Evolutionary conservation across 2,113 vertebrate species (phyloP), one percentile per base, ranked within the genome.

Genomic region (Ivindomyrus marchei): DNA sequence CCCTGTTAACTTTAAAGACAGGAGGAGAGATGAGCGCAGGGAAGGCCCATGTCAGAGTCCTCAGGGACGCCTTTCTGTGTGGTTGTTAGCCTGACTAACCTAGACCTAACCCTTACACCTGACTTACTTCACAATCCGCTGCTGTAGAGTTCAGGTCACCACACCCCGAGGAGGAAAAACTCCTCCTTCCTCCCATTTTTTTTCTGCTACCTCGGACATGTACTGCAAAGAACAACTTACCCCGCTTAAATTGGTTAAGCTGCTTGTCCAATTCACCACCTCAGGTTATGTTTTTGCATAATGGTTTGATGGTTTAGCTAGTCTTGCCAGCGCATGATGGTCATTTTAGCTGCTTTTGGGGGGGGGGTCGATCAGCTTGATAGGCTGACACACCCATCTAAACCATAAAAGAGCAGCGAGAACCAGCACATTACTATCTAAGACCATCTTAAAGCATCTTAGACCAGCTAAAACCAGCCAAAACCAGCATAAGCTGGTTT

Each of bases 61-160:
- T 90, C n/a, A 50, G 90, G 91, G 91, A 91, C 85, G 89, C 90
- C 92, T 94, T 93, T 94, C 94, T 88, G 93, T 94, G 96, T 95
- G 94, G 94, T 93, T 95, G 93, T 94, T 94, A 95, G 94, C 93
- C 93, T 91, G 92, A 92, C 93, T 94, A 94, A 95, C 95, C 92
- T 24, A 91, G 83, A 94, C 94, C 90, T 95, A 95, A 96, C 96
- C 93, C 91, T 93, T 93, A 95, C 95, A 96, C 95, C 95, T 96
- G 95, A 96, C 94, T 95, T 93, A 91, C 53, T 91, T 88, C n/a
- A 1, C 74, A 80, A 4, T 42, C 91, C 90, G 93, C 91, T 91
- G 92, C 91, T 87, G 21, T 17, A 94, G 92, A 93, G 95, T 95
- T 96, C 93, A 95, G 86, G 31, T 36, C 52, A 27, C 52, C 49